Evolutionary conservation across 2,888 invertebrate species (phyloP), one percentile per base, ranked within the genome.

Genomic region (Schizotus pectinicornis): DNA sequence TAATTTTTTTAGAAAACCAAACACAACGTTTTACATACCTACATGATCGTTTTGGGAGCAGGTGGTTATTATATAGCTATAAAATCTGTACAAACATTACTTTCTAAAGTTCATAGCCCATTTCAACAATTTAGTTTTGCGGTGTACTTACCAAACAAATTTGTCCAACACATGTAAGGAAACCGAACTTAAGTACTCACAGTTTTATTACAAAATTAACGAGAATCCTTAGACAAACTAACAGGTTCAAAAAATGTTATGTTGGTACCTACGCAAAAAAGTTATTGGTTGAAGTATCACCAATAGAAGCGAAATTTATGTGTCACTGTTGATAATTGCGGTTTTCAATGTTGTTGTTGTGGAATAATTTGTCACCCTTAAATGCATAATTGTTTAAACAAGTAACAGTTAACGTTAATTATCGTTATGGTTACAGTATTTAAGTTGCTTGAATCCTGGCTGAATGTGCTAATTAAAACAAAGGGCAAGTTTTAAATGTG

Each of bases 401-500:
- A 51, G 36, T 31, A 11, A 11, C 30, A 46, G 57, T 63, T 63
- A 63, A 52, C 63, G 42, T 58, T 47, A 64, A 66, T 66, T 64
- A 62, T 43, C 62, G 51, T 54, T 55, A 54, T 35, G 59, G 58
- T 63, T 61, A 62, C 56, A 46, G 53, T 64, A 52, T 66, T 63
- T 64, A 59, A 58, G 55, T 52, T 53, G 38, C 33, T 61, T 56
- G 61, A 62, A 58, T 66, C 51, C 62, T 57, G 65, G 58, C 63
- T 58, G 56, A 35, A 63, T 14, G 62, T 62, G 67, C 57, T 70
- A 70, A 70, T 70, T 65, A 58, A 65, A 67, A 68, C 68, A 66
- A 70, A 68, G 68, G 66, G 66, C 64, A 66, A 60, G 62, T 69
- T 68, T 69, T 69, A 68, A 68, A 63, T 59, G 48, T 68, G 63